phyloP scores from a whole-genome alignment of 2,113 vertebrate species.

The Notothenia rossii region DNA sequence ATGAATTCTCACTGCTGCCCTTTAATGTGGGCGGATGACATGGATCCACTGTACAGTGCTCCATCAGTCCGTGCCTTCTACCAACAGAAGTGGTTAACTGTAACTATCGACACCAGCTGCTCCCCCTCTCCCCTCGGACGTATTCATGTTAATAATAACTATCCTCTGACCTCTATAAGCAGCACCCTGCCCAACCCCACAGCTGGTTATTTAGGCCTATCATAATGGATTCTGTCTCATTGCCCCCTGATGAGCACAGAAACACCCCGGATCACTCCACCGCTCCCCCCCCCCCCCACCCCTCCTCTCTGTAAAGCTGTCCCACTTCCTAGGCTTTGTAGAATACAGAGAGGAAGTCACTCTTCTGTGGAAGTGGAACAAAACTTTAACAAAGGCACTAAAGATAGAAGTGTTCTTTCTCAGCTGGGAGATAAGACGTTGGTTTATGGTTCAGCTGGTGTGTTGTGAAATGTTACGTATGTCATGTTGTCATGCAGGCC shows the following conservation, averaged over 20 bases:
- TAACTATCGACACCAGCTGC: slow-evolving; percentile 40
- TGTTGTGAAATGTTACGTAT: neutral
- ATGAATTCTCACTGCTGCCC: slow-evolving; percentile 13
- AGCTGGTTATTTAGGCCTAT: slow-evolving; percentile 51
- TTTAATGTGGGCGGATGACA: slow-evolving; percentile 29
- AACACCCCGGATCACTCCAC: neutral
- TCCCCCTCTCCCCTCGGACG: slow-evolving; percentile 19
- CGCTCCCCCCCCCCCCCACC: neutral
- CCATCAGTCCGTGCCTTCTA: slow-evolving; percentile 1
- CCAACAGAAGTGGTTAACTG: neutral
- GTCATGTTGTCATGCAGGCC: neutral
- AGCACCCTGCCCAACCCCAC: slow-evolving; percentile 20
- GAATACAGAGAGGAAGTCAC: neutral
- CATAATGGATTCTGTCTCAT: slow-evolving; percentile 56
- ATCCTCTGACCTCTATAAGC: slow-evolving; percentile 49
- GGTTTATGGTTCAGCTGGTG: neutral
- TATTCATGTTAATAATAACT: slow-evolving; percentile 45
- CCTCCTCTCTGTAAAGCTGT: slow-evolving; percentile 27
- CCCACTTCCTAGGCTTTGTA: slow-evolving; percentile 43
- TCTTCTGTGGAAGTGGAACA: slow-evolving; percentile 18
- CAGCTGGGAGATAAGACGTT: slow-evolving; percentile 24
- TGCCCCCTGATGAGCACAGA: slow-evolving; percentile 27
- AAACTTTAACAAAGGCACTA: slow-evolving; percentile 21
- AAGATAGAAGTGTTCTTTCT: slow-evolving; percentile 18
- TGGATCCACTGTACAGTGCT: slow-evolving; percentile 21